These are phyloP conservation scores for Castor canadensis DNA, from an alignment of 2,113 vertebrate genomes.

Conservation along the genomic window DNA sequence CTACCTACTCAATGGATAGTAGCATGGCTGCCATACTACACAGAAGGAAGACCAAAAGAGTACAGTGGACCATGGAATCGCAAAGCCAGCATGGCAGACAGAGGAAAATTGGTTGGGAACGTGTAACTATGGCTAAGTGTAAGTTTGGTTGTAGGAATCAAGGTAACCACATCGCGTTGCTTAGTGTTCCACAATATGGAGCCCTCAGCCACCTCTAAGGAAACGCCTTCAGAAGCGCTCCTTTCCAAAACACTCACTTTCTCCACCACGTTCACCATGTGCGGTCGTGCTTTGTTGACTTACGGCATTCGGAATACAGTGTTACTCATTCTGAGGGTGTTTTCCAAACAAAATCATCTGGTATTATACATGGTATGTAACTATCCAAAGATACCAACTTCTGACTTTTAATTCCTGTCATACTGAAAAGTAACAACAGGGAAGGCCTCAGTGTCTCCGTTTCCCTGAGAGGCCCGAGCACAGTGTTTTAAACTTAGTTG, in stretches of 20 bases:
- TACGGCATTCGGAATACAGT: conserved; percentile 38
- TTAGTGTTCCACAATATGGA: conserved; percentile 74
- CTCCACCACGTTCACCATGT: conserved; percentile 57
- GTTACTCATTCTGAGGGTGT: conserved; percentile 36
- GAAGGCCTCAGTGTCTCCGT: conserved; percentile 65
- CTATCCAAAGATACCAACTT: conserved; percentile 65
- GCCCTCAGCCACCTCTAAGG: conserved; percentile 58
- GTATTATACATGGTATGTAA: neutral
- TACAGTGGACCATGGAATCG: conserved; percentile 83
- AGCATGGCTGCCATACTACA: conserved; percentile 31
- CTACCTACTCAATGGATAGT: conserved; percentile 94
- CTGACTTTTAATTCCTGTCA: conserved; percentile 65
- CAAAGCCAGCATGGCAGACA: conserved; percentile 70
- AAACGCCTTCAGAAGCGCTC: conserved; percentile 78
- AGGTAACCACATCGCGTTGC: conserved; percentile 76
- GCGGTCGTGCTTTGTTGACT: conserved; percentile 65
- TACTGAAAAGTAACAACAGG: conserved; percentile 48
- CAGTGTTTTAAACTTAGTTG: conserved; percentile 70
- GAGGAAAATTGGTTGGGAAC: conserved; percentile 72
- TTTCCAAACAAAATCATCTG: conserved; percentile 65
- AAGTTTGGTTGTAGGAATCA: conserved; percentile 74
- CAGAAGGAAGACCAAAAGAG: conserved; percentile 86
- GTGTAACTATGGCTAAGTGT: conserved; percentile 73
- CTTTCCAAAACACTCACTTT: conserved; percentile 76
- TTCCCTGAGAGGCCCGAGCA: conserved; percentile 70